Percentiles rank a stretch among this genome's conserved stretches.
Evolutionary conservation across 2,797 vertebrate species (phyloP).

Genomic region (Allobates femoralis): DNA sequence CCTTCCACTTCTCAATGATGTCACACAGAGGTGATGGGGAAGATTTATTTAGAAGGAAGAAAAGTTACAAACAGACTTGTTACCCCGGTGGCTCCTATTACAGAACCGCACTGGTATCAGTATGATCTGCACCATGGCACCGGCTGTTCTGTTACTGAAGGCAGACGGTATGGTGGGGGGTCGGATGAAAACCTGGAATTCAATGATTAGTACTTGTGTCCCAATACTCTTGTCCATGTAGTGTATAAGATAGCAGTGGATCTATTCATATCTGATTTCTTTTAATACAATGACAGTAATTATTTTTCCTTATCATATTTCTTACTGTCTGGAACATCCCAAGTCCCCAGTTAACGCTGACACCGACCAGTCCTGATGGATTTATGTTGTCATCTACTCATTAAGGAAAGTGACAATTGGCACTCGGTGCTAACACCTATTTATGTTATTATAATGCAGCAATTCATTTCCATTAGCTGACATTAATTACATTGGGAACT

Average conservation of each 20-base stretch:
- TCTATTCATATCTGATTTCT: background rate
- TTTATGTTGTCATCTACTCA: background rate
- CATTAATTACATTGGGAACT: background rate
- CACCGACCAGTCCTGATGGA: background rate
- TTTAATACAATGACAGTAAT: background rate
- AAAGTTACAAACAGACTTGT: too few relatives aligned
- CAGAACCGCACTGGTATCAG: too few relatives aligned
- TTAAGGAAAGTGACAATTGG: background rate
- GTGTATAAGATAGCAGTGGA: background rate
- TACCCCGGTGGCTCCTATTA: too few relatives aligned
- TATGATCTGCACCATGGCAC: too few relatives aligned
- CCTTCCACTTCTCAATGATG: too few relatives aligned
- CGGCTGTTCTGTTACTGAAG: too few relatives aligned
- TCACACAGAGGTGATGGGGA: too few relatives aligned
- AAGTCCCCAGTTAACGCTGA: background rate
- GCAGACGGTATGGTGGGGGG: too few relatives aligned
- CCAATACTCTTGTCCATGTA: too few relatives aligned
- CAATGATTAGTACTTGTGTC: too few relatives aligned
- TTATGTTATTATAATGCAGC: slow-evolving; percentile 11
- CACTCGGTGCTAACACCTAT: background rate
- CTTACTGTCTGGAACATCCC: background rate
- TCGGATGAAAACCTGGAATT: too few relatives aligned
- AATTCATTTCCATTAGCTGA: background rate
- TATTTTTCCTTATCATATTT: background rate
- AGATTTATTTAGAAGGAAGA: too few relatives aligned